Evolutionary conservation across 2,797 vertebrate genomes (phyloP).

Genomic region (Phyllotis vaccarum): DNA sequence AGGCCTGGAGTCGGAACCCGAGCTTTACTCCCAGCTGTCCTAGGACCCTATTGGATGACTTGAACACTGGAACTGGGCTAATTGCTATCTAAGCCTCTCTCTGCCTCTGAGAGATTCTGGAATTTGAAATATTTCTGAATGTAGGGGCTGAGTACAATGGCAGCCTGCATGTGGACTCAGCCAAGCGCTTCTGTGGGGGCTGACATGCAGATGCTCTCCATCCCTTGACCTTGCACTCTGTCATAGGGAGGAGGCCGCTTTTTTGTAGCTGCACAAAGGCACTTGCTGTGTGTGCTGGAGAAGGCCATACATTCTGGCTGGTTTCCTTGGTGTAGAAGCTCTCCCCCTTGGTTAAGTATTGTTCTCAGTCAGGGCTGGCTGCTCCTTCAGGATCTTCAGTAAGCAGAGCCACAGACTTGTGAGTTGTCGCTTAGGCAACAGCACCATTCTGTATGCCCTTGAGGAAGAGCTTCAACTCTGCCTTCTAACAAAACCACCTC

Average conservation of each 20-base stretch:
- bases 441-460: background rate
- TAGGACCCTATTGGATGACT: background rate
- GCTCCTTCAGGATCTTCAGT: background rate
- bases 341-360: background rate
- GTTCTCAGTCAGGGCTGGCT: background rate
- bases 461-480: slow-evolving; percentile 12
- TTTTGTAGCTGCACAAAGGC: background rate
- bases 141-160: background rate
- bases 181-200: background rate
- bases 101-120: background rate
- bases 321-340: background rate
- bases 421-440: background rate
- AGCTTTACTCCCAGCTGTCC: background rate
- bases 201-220: background rate
- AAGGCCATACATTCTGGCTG: background rate
- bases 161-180: background rate
- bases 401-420: background rate
- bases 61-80: background rate
- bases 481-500: background rate
- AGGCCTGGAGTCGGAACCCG: background rate
- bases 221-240: background rate
- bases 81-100: background rate
- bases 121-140: background rate
- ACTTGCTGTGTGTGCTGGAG: background rate
- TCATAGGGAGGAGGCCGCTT: background rate